Evolutionary conservation across 2,797 vertebrate species (phyloP).

Genomic region (Acrocephalus scirpaceus): DNA sequence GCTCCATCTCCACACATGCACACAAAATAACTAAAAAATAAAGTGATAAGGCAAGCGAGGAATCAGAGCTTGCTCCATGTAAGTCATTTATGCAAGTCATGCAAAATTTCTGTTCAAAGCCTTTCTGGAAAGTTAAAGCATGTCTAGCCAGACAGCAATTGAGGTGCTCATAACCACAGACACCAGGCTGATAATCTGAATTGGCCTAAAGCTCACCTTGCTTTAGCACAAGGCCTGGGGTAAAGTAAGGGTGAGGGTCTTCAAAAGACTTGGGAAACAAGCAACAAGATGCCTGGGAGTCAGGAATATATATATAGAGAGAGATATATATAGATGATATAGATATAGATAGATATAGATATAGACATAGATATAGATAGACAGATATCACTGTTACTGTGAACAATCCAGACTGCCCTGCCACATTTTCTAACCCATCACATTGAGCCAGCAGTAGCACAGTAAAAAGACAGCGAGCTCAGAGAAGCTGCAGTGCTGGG

Average conservation of each 20-base stretch:
- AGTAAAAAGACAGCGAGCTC: background rate
- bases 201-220: background rate
- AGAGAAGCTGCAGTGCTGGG: background rate
- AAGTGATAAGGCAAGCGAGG: background rate
- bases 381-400: background rate
- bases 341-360: too few species aligned
- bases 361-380: too few species aligned
- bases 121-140: background rate
- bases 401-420: background rate
- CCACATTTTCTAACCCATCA: background rate
- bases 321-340: too few species aligned
- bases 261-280: background rate
- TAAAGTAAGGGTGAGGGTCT: background rate
- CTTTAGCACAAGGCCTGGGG: background rate
- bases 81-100: background rate
- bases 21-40: slow-evolving; percentile 79
- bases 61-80: background rate
- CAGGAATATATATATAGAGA: background rate
- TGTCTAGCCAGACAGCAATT: background rate
- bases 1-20: slow-evolving; percentile 85
- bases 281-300: background rate
- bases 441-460: background rate
- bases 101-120: background rate
- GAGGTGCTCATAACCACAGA: background rate
- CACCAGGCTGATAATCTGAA: background rate